A percentile compares a stretch with the other conserved stretches of the same genome.
phyloP scores from a whole-genome alignment of 2,888 invertebrate genomes.

The Eugnorisma glareosa region DNA sequence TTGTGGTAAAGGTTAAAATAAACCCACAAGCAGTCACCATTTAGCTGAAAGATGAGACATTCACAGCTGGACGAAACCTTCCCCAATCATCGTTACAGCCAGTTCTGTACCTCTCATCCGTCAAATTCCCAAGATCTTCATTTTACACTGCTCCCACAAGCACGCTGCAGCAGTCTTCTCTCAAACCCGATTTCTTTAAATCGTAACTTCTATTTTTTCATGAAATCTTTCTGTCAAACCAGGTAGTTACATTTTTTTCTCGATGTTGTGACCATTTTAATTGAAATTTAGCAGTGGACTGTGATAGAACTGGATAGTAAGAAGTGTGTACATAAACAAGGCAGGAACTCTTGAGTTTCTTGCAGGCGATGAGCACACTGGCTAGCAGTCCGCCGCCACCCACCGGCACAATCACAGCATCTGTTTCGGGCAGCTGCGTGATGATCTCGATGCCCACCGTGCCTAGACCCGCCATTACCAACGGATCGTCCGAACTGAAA shows the following conservation, averaged over 20 bases:
- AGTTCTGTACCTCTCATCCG: not conserved
- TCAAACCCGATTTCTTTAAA: not conserved
- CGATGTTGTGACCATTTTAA: not conserved
- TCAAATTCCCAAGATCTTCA: not conserved
- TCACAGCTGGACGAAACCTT: not conserved
- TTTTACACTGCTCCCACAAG: not conserved
- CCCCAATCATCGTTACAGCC: not conserved
- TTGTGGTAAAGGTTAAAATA: not conserved
- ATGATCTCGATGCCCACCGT: constrained; percentile 85
- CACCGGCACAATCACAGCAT: constrained; percentile 86
- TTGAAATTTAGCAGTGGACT: not conserved
- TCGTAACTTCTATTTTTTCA: not conserved
- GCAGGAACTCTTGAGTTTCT: constrained; percentile 87
- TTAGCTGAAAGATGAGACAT: not conserved
- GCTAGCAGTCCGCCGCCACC: constrained; percentile 81
- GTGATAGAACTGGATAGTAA: not conserved
- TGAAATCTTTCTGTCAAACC: not conserved
- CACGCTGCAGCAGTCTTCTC: no score
- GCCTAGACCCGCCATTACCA: constrained; percentile 85
- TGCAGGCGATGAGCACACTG: constrained; percentile 84
- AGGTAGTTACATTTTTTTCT: not conserved
- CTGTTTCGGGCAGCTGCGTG: constrained; percentile 85
- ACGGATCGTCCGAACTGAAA: constrained; percentile 81
- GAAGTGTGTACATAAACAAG: constrained; percentile 82
- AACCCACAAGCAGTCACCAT: not conserved